These are phyloP conservation scores for Embiotoca jacksoni DNA, from an alignment of 2,113 vertebrate species.

Conservation along the genomic window DNA sequence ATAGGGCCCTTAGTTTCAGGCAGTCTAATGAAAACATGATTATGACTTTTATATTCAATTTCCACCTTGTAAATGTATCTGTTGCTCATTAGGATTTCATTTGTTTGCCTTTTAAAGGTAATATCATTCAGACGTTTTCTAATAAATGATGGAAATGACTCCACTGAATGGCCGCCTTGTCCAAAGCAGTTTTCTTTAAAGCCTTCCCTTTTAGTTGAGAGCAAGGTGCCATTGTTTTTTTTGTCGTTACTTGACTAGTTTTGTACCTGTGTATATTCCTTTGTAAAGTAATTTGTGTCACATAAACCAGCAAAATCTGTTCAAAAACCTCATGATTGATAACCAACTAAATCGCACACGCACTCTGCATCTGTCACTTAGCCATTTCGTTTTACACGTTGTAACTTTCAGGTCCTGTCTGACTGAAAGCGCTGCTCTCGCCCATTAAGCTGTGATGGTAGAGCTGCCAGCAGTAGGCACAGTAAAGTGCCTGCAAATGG, in stretches of 20 bases:
- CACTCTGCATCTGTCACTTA: neutral
- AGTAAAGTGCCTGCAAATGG: constrained; percentile 17
- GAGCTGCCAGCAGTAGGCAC: neutral
- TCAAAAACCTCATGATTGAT: neutral
- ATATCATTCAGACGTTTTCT: too few relatives aligned
- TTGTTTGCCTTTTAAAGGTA: too few relatives aligned
- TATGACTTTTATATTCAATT: too few relatives aligned
- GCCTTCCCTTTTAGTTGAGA: neutral
- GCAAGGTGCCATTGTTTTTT: too few relatives aligned
- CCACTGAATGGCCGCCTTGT: neutral
- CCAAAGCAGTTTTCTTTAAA: neutral
- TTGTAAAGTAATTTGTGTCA: too few relatives aligned
- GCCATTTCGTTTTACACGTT: neutral
- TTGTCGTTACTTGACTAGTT: neutral
- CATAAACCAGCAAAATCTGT: neutral
- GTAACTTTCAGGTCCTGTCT: neutral
- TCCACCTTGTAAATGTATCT: too few relatives aligned
- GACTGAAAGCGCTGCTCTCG: neutral
- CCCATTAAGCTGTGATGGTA: neutral
- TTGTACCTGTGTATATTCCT: neutral
- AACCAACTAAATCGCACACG: neutral
- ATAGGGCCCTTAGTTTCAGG: too few relatives aligned
- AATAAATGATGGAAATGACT: neutral
- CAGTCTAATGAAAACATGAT: too few relatives aligned
- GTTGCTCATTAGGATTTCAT: too few relatives aligned